These are phyloP conservation scores for Hymenochirus boettgeri DNA, from an alignment of 2,113 vertebrate species.

Conservation along the genomic window DNA sequence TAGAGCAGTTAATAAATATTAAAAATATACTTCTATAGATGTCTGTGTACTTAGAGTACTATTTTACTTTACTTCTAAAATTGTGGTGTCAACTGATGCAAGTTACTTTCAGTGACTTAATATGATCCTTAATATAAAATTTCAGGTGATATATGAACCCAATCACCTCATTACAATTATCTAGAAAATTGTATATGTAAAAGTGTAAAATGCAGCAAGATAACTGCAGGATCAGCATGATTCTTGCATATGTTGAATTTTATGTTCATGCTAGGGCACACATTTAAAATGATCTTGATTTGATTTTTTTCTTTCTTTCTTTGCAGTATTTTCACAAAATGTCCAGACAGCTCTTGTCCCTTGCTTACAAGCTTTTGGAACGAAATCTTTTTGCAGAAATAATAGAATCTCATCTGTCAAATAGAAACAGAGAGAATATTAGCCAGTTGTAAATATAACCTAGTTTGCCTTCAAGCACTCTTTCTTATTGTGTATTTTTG, in stretches of 20 bases:
- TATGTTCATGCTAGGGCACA: background rate
- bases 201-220: no score
- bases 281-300: background rate
- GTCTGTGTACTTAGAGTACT: no score
- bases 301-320: slow-evolving; percentile 19
- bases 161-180: no score
- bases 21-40: no score
- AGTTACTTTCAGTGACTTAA: no score
- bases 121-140: no score
- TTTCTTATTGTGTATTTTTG: no score
- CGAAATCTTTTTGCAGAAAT: slow-evolving; percentile 84
- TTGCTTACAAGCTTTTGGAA: slow-evolving; percentile 89
- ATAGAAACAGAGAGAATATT: slow-evolving; percentile 66
- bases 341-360: slow-evolving; percentile 83
- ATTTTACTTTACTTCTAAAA: no score
- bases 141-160: no score
- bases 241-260: background rate
- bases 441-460: slow-evolving; percentile 65
- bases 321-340: slow-evolving; percentile 91
- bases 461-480: background rate
- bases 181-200: no score
- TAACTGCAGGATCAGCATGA: background rate
- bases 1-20: no score
- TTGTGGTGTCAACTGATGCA: no score
- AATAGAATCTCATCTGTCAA: slow-evolving; percentile 76